phyloP scores from a whole-genome alignment of 2,888 invertebrate genomes.

The Nebria brevicollis region DNA sequence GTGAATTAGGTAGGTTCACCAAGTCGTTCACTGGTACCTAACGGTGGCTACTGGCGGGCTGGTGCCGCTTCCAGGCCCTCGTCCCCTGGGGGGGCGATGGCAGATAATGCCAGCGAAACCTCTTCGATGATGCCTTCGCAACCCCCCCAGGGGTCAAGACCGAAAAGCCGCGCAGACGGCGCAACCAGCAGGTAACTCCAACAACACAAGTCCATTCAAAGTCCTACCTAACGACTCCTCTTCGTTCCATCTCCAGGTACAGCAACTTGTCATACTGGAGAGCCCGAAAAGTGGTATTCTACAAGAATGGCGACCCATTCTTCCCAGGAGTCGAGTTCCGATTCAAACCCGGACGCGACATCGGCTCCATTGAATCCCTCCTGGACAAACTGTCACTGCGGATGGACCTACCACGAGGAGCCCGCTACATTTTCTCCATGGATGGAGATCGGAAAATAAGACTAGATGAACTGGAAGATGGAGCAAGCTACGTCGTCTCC shows the following conservation, averaged over 20 bases:
- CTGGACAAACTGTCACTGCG: slow-evolving; percentile 88
- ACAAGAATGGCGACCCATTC: slow-evolving; percentile 93
- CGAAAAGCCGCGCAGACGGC: slow-evolving; percentile 67
- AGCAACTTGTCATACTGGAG: slow-evolving; percentile 88
- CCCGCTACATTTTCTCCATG: slow-evolving; percentile 91
- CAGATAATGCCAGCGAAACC: slow-evolving; percentile 71
- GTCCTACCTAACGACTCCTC: neutral
- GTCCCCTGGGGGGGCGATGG: slow-evolving; percentile 62
- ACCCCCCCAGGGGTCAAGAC: slow-evolving; percentile 65
- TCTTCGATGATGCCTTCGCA: slow-evolving; percentile 67
- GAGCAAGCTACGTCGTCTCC: slow-evolving; percentile 93
- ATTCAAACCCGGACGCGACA: slow-evolving; percentile 89
- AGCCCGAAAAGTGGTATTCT: slow-evolving; percentile 87
- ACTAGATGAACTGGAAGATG: slow-evolving; percentile 88
- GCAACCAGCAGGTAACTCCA: slow-evolving; percentile 57
- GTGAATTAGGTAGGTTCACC: slow-evolving; percentile 57
- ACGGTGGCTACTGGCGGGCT: slow-evolving; percentile 65
- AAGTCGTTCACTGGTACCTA: slow-evolving; percentile 63
- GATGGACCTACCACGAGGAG: slow-evolving; percentile 88
- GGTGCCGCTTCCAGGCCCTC: slow-evolving; percentile 66
- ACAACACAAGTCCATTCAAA: neutral
- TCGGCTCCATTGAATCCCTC: slow-evolving; percentile 85
- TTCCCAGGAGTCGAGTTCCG: slow-evolving; percentile 89
- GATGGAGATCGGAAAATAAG: slow-evolving; percentile 87
- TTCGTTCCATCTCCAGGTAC: slow-evolving; percentile 65